Conservation (phyloP, 1,140 invertebrate genomes). For the Drosophila pectinifera region DNA sequence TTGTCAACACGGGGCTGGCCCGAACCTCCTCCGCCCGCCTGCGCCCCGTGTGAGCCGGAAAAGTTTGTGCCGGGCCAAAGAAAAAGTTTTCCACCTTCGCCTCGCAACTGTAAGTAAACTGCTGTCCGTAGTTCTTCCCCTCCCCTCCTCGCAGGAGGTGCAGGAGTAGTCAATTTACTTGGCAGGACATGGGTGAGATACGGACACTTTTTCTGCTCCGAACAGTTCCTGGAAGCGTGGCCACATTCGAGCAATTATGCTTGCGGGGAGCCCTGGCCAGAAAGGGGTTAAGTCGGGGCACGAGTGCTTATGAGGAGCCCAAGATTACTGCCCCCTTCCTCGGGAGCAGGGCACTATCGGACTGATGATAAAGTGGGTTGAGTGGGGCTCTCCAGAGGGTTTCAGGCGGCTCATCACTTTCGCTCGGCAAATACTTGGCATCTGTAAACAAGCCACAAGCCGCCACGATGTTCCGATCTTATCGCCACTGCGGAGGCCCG, state of each 20-base stretch:
- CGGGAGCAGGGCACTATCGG: too few species aligned
- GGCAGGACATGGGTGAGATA: slow-evolving; percentile 43
- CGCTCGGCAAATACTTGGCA: slow-evolving; percentile 27
- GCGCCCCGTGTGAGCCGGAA: slow-evolving; percentile 24
- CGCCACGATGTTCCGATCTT: slow-evolving; percentile 37
- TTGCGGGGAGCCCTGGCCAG: slow-evolving; percentile 39
- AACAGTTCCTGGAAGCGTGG: slow-evolving; percentile 45
- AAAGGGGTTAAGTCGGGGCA: slow-evolving; percentile 19
- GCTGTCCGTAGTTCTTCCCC: slow-evolving; percentile 62
- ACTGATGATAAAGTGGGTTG: slow-evolving; percentile 25
- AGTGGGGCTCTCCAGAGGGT: slow-evolving; percentile 10
- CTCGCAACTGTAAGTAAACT: slow-evolving; percentile 73
- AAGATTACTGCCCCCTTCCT: not conserved
- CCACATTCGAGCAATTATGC: slow-evolving; percentile 73
- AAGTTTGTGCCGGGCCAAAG: slow-evolving; percentile 31
- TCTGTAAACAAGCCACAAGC: slow-evolving; percentile 24
- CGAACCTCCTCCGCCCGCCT: not conserved
- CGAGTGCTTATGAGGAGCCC: slow-evolving; percentile 1
- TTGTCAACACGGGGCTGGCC: slow-evolving; percentile 72
- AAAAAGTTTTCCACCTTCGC: slow-evolving; percentile 63
- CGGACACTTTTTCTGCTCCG: slow-evolving; percentile 21
- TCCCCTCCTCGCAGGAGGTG: not conserved
- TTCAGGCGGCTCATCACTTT: slow-evolving; percentile 40
- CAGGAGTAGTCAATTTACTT: slow-evolving; percentile 59
- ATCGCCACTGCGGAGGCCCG: slow-evolving; percentile 19